Evolutionary conservation across 2,113 vertebrate species (phyloP).

Genomic region (Aleadryas rufinucha): DNA sequence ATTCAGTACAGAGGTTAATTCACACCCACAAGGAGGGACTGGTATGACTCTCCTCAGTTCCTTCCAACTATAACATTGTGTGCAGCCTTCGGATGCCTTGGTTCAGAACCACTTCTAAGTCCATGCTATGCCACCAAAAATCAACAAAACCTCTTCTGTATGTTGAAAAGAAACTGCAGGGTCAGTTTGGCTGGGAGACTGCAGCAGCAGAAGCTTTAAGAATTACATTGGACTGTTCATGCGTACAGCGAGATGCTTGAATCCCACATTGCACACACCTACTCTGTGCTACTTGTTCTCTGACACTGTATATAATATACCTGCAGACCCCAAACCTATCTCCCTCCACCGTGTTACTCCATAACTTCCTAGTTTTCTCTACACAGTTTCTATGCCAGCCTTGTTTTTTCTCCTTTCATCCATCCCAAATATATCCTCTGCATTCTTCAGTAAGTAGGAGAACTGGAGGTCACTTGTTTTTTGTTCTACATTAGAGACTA

Average conservation of each 20-base stretch:
- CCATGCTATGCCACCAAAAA: neutral
- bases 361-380: neutral
- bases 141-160: neutral
- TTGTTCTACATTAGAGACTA: neutral
- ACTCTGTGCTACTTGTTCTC: neutral
- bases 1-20: neutral
- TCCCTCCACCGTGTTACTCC: neutral
- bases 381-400: neutral
- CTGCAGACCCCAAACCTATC: neutral
- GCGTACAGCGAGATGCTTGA: rapidly evolving
- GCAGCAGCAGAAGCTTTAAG: neutral
- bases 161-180: neutral
- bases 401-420: neutral
- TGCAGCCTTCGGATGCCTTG: neutral
- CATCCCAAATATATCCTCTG: rapidly evolving
- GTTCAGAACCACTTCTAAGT: neutral
- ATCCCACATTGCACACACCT: rapidly evolving
- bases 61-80: neutral
- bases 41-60: neutral
- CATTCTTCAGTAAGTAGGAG: neutral
- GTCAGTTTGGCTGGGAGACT: neutral
- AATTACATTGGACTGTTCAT: neutral
- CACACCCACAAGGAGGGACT: neutral
- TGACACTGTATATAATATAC: neutral
- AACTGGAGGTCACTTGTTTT: neutral